Evolutionary conservation across 1,140 invertebrate genomes (phyloP).

Genomic region (Microplitis mediator): DNA sequence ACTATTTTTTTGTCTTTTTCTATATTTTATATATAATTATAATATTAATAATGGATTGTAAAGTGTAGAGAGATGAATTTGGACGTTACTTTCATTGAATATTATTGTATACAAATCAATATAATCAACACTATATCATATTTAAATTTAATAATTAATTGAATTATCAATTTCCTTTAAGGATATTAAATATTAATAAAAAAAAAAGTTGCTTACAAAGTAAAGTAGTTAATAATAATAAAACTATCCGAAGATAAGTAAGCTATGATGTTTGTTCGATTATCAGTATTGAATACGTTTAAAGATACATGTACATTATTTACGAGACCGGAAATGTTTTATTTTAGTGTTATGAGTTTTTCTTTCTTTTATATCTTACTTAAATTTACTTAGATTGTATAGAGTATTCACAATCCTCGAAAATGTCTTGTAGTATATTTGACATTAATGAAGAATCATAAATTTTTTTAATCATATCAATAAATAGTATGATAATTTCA

Average conservation of each 20-base stretch:
- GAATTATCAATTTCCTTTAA: too few species aligned
- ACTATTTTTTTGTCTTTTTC: neutral
- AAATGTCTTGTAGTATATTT: neutral
- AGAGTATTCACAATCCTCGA: slow-evolving; percentile 8
- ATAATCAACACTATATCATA: too few species aligned
- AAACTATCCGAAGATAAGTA: too few species aligned
- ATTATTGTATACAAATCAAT: too few species aligned
- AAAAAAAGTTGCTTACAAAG: too few species aligned
- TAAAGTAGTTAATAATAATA: too few species aligned
- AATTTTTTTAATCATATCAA: slow-evolving; percentile 39
- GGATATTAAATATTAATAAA: too few species aligned
- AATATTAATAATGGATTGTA: too few species aligned
- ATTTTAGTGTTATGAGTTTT: neutral
- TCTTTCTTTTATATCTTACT: neutral
- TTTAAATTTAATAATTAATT: too few species aligned
- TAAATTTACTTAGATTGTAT: slow-evolving; percentile 20
- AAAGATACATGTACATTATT: neutral
- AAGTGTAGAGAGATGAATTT: too few species aligned
- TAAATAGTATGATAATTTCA: slow-evolving; percentile 54
- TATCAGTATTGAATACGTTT: slow-evolving; percentile 1
- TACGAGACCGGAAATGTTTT: neutral
- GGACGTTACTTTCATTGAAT: too few species aligned
- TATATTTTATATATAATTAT: too few species aligned
- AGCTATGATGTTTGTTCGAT: neutral
- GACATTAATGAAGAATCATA: neutral